Conservation (phyloP, 2,888 invertebrate species). For the Cosmia pyralina region DNA sequence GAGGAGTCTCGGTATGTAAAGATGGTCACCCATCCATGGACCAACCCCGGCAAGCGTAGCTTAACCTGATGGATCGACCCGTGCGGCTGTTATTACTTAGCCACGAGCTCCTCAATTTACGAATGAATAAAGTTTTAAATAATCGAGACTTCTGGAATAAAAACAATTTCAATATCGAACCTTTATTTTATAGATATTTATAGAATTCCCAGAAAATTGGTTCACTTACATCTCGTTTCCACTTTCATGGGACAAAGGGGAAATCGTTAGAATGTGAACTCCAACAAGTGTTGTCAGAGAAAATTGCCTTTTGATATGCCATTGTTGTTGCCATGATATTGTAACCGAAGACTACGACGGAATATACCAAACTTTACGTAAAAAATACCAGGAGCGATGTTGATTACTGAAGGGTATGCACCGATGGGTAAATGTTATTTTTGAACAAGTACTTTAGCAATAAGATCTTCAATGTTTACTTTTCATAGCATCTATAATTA, state of each 20-base stretch:
- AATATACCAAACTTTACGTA: slow-evolving; percentile 9
- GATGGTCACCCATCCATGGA: no score
- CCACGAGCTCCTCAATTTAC: no score
- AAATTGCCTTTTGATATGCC: slow-evolving; percentile 69
- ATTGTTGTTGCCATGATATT: slow-evolving; percentile 61
- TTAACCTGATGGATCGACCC: no score
- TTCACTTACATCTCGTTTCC: slow-evolving; percentile 32
- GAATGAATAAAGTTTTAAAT: neutral
- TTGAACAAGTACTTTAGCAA: neutral
- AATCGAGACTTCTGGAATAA: neutral
- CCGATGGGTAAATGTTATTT: neutral
- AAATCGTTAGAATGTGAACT: slow-evolving; percentile 63
- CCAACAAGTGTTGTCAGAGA: slow-evolving; percentile 64
- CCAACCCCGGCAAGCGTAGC: no score
- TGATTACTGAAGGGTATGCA: neutral
- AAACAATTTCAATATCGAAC: slow-evolving; percentile 26
- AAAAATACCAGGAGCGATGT: slow-evolving; percentile 3
- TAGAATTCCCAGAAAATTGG: slow-evolving; percentile 24
- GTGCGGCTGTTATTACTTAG: no score
- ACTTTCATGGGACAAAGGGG: slow-evolving; percentile 36
- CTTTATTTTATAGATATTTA: slow-evolving; percentile 5
- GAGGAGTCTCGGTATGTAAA: no score
- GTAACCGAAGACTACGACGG: slow-evolving; percentile 41
- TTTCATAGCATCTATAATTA: neutral
- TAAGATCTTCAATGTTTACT: neutral